Percentiles rank a stretch among this genome's conserved stretches.
phyloP scores from a whole-genome alignment of 2,888 invertebrate species.

The Copidosoma aretas region DNA sequence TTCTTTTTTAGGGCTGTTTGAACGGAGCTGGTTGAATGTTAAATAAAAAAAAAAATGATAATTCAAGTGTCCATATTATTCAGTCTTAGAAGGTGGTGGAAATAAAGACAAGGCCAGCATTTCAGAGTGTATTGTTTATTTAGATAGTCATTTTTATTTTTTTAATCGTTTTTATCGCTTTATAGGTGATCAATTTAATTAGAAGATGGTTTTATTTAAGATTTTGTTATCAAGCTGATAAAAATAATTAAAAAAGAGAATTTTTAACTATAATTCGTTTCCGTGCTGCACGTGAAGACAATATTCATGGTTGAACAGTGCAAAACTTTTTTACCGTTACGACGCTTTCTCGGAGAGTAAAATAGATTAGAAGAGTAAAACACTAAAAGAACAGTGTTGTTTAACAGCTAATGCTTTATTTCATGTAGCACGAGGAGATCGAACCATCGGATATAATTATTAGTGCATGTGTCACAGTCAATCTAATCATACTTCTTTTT shows the following conservation, averaged over 20 bases:
- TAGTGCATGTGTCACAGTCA: slow-evolving; percentile 7
- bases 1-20: background rate
- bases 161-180: slow-evolving; percentile 20
- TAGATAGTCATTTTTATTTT: slow-evolving; percentile 22
- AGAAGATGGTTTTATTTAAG: slow-evolving; percentile 29
- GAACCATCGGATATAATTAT: background rate
- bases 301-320: slow-evolving; percentile 8
- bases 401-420: slow-evolving; percentile 1
- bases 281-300: background rate
- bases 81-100: background rate
- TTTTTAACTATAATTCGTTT: background rate
- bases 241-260: slow-evolving; percentile 23
- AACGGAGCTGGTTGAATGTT: slow-evolving; percentile 3
- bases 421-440: too few relatives aligned
- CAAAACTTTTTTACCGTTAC: slow-evolving; percentile 11
- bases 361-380: slow-evolving; percentile 6
- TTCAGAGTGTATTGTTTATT: slow-evolving; percentile 16
- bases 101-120: slow-evolving; percentile 16
- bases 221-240: slow-evolving; percentile 10
- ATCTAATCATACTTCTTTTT: slow-evolving; percentile 11
- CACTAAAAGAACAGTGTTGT: slow-evolving; percentile 20
- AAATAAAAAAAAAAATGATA: slow-evolving; percentile 7
- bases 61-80: slow-evolving; percentile 4
- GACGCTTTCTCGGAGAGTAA: slow-evolving; percentile 1
- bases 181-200: slow-evolving; percentile 17